Conservation (phyloP, 2,888 invertebrate species). For the Daptonema setosum region DNA sequence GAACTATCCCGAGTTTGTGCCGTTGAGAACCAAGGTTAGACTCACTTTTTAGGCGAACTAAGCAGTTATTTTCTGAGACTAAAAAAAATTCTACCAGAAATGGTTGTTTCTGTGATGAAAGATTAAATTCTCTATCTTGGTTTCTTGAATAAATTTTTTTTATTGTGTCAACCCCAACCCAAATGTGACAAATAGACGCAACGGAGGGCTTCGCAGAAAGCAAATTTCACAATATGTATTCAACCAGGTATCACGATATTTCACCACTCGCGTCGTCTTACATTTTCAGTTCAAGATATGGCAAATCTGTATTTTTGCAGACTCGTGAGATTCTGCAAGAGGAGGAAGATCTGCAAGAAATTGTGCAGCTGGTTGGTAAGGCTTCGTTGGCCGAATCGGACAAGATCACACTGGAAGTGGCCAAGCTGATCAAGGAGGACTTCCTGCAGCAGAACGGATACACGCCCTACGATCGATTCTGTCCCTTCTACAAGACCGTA, state of each 20-base stretch:
- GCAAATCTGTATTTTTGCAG: no score
- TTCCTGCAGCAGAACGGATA: constrained; percentile 97
- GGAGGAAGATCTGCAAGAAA: constrained; percentile 97
- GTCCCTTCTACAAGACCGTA: constrained; percentile 98
- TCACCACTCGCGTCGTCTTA: no score
- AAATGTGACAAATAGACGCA: no score
- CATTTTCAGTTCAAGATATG: no score
- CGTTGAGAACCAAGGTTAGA: constrained; percentile 68
- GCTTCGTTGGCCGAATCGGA: constrained; percentile 72
- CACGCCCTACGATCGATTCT: constrained; percentile 52
- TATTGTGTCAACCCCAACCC: no score
- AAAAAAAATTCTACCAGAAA: no score
- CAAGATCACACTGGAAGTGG: constrained; percentile 95
- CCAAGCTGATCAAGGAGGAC: constrained; percentile 85
- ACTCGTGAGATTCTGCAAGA: constrained; percentile 77
- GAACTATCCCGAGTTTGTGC: constrained; percentile 85
- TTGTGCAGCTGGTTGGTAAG: constrained; percentile 97
- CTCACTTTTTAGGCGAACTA: no score
- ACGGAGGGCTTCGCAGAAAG: no score
- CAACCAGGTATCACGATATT: no score
- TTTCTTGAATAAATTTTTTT: neutral
- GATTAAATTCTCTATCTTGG: neutral
- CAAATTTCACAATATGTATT: no score
- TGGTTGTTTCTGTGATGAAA: neutral
- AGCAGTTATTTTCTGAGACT: no score